Evolutionary conservation across 1,140 invertebrate species (phyloP), one percentile per base, ranked within the genome.

Genomic region (Brachionus angularis): DNA sequence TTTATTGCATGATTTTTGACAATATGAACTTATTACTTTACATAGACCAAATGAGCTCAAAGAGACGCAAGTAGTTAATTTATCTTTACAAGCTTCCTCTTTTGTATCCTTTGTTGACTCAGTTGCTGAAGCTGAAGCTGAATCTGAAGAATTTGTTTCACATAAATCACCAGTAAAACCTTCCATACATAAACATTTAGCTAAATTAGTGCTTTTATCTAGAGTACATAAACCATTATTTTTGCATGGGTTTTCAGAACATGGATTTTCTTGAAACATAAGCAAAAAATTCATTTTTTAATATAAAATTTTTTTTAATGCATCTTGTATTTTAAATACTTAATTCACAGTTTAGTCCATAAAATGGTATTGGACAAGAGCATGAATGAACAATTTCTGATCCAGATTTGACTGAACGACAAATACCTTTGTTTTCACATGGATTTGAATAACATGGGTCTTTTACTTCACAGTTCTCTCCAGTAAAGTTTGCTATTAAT

Each of bases 221-320:
- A 25, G 39, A 39, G 36, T 58, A 14, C 53, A 58, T 39, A 58
- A 39, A 4, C 53, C 53, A 23, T 58, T 25, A 23, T 58, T 58
- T 58, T 58, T 58, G 16, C 53, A 58, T 12, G 34, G 34, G 14
- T 10, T 34, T 23, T n/a, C 21, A 39, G 23, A 10, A 58, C 53
- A 58, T 58, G 53, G 53, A 36, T 58, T 58, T 58, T 21, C 7
- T 39, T 39, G 10, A 55, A 55, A 18, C 52, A 55, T 4, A 55
- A 33, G 10, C 52, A 55, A 33, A n/a, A n/a, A n/a, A n/a, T n/a
- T n/a, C n/a, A n/a, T n/a, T n/a, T n/a, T n/a, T n/a, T n/a, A n/a
- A n/a, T n/a, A n/a, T n/a, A n/a, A n/a, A n/a, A n/a, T n/a, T n/a
- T n/a, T n/a, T n/a, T n/a, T n/a, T n/a, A n/a, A n/a, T n/a, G n/a